Evolutionary conservation across 2,888 invertebrate genomes (phyloP).

Genomic region (Archips xylosteana): DNA sequence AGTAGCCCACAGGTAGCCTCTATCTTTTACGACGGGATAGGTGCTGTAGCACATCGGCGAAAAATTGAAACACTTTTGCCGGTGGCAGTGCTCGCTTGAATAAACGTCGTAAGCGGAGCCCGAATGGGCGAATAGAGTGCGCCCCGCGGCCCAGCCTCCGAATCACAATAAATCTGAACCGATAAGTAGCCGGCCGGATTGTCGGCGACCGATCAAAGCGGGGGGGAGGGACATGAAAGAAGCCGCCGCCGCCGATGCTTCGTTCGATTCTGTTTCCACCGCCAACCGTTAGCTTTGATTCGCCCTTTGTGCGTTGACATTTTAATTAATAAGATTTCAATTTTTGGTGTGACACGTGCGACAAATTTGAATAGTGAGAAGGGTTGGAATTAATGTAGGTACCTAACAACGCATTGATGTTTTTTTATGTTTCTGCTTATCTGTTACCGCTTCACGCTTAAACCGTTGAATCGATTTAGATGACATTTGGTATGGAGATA

Average conservation of each 20-base stretch:
- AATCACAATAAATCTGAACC: slow-evolving; percentile 85
- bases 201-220: slow-evolving; percentile 82
- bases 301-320: slow-evolving; percentile 71
- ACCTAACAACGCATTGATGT: neutral
- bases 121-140: slow-evolving; percentile 61
- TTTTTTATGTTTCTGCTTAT: too few species aligned
- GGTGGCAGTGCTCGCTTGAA: slow-evolving; percentile 63
- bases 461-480: too few species aligned
- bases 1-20: neutral
- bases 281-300: slow-evolving; percentile 67
- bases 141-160: slow-evolving; percentile 75
- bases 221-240: slow-evolving; percentile 78
- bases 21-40: slow-evolving; percentile 2
- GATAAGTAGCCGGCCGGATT: slow-evolving; percentile 84
- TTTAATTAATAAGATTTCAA: slow-evolving; percentile 78
- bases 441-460: too few species aligned
- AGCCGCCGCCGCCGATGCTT: slow-evolving; percentile 72
- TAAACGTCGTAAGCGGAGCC: slow-evolving; percentile 58
- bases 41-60: slow-evolving; percentile 26
- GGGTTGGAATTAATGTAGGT: slow-evolving; percentile 47
- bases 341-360: slow-evolving; percentile 64
- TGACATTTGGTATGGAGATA: too few species aligned
- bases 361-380: slow-evolving; percentile 60
- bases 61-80: slow-evolving; percentile 57
- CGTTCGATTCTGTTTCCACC: slow-evolving; percentile 74